Conservation (phyloP, 2,888 invertebrate species). For the Rapana venosa region DNA sequence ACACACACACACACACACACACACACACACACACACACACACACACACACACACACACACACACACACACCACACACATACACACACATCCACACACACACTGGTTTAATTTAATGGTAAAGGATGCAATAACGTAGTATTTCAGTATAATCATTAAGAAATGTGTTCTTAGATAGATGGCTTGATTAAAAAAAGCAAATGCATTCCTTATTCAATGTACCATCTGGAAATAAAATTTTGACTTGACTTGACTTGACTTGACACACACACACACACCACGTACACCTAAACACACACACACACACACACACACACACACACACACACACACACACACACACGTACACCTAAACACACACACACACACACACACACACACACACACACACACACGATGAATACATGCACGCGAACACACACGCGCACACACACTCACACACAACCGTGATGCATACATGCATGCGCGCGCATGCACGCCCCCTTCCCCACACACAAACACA, state of each 20-base stretch:
- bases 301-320: background rate
- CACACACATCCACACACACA: slow-evolving; percentile 23
- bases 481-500: too few species aligned
- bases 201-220: too few species aligned
- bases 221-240: too few species aligned
- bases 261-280: slow-evolving; percentile 24
- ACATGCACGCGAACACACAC: background rate
- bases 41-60: slow-evolving; percentile 26
- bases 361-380: slow-evolving; percentile 14
- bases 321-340: background rate
- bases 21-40: slow-evolving; percentile 34
- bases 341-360: slow-evolving; percentile 18
- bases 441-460: background rate
- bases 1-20: slow-evolving; percentile 17
- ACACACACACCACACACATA: slow-evolving; percentile 11
- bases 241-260: too few species aligned
- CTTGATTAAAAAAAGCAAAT: too few species aligned
- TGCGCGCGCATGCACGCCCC: too few species aligned
- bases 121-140: too few species aligned
- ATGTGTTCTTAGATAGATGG: too few species aligned
- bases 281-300: slow-evolving; percentile 6
- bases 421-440: background rate
- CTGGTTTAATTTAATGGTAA: too few species aligned
- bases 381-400: background rate
- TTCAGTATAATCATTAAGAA: too few species aligned